Evolutionary conservation across 2,113 vertebrate genomes (phyloP).

Genomic region (Gila orcuttii): DNA sequence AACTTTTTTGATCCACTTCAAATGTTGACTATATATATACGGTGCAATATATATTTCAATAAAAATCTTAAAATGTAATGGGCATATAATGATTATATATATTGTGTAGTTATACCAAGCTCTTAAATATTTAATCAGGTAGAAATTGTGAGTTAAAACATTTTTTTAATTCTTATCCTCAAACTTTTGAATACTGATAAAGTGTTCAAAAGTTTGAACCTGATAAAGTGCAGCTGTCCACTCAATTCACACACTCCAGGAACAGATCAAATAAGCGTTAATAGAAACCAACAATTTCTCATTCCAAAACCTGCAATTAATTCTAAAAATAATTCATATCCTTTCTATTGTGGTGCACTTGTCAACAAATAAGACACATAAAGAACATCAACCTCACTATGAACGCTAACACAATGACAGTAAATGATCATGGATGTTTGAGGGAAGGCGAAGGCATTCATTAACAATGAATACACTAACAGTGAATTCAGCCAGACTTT

Average conservation of each 20-base stretch:
- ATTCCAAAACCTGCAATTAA: not conserved
- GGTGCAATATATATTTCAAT: not conserved
- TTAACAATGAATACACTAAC: not conserved
- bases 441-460: not conserved
- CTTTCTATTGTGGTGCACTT: not conserved
- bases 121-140: not conserved
- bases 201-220: too few relatives aligned
- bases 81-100: not conserved
- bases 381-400: not conserved
- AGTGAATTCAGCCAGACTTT: not conserved
- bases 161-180: not conserved
- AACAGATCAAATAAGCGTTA: not conserved
- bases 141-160: not conserved
- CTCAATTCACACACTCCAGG: not conserved
- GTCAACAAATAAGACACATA: not conserved
- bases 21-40: too few relatives aligned
- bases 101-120: not conserved
- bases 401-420: not conserved
- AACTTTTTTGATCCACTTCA: too few relatives aligned
- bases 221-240: not conserved
- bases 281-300: not conserved
- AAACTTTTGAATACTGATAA: not conserved
- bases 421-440: not conserved
- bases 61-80: not conserved
- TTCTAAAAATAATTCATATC: not conserved